Evolutionary conservation across 1,140 invertebrate genomes (phyloP), one percentile per base, ranked within the genome.

Genomic region (Trichonephila clavata): DNA sequence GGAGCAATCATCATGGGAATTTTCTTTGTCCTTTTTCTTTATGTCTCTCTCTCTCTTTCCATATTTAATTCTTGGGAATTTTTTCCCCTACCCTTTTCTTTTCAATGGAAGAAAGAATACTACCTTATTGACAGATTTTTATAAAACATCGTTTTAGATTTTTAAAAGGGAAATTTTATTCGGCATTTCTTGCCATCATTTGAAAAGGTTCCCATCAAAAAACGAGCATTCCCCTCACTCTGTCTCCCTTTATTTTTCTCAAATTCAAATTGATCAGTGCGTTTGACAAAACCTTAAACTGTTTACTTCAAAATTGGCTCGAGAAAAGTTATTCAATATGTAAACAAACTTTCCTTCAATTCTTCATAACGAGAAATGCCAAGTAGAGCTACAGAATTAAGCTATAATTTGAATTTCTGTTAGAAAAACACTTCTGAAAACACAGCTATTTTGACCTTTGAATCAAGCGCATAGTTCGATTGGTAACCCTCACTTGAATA

Each of bases 1-100:
- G 16, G 71, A 83, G 90, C 81, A 68, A 88, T 93, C 92, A 93
- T 93, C 65, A 80, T 80, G 92, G 84, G 84, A 71, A 39, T 61
- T 86, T 57, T n/a, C 86, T 87, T 65, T 65, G 86, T 87, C n/a
- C 63, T 65, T 43, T 92, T 86, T 61, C 84, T 87, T 57, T 93
- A 27, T 61, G 10, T 63, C 50, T 61, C 63, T 88, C 18, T 92
- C 50, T 14, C 21, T 83, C 84, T 32, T 13, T 18, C 39, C 68
- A 27, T 77, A 77, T 77, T 77, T 77, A 77, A 77, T 77, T 77
- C 68, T 24, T 18, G 10, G 14, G 14, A 5, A 81, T 90, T 91
- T 91, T 57, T 92, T 86, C 39, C 86, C 50, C 61, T 24, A 71
- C 20, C 27, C 27, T 21, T 57, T 88, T 88, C 63, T 88, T 86